Conservation (phyloP, 2,888 invertebrate genomes). For the Xestia sexstrigata region DNA sequence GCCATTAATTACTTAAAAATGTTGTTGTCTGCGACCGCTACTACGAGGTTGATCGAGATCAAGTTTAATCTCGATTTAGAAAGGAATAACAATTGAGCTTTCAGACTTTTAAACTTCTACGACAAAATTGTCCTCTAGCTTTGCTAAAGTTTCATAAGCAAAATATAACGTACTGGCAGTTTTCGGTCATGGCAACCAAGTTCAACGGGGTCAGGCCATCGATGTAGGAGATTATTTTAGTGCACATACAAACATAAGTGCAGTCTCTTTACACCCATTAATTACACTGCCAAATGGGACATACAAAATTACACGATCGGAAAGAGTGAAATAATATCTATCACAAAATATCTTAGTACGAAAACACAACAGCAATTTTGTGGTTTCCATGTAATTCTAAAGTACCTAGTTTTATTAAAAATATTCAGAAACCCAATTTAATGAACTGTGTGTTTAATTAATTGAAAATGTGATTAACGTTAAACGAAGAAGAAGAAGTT, state of each 20-base stretch:
- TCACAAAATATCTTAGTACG: not conserved
- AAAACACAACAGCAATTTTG: not conserved
- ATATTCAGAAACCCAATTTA: slow-evolving; percentile 16
- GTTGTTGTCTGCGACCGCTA: slow-evolving; percentile 57
- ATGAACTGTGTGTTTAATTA: slow-evolving; percentile 8
- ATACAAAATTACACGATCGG: not conserved
- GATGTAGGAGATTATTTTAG: not conserved
- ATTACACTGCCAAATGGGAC: slow-evolving; percentile 1
- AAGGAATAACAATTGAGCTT: not conserved
- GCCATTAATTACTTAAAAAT: slow-evolving; percentile 71
- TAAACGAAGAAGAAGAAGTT: too few relatives aligned
- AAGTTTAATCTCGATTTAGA: slow-evolving; percentile 13
- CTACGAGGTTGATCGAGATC: slow-evolving; percentile 35
- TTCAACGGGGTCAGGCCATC: not conserved
- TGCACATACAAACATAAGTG: not conserved
- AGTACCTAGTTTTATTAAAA: too few relatives aligned
- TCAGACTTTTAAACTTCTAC: not conserved
- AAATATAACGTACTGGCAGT: not conserved
- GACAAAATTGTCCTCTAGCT: not conserved
- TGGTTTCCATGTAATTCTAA: too few relatives aligned
- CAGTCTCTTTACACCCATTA: not conserved
- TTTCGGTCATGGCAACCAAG: not conserved
- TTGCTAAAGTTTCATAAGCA: not conserved
- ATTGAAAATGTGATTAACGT: not conserved
- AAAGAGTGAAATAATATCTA: not conserved